A percentile compares a stretch with the other conserved stretches of the same genome.
Conservation (phyloP, 2,888 invertebrate species). For the Cyrtodaria siliqua region DNA sequence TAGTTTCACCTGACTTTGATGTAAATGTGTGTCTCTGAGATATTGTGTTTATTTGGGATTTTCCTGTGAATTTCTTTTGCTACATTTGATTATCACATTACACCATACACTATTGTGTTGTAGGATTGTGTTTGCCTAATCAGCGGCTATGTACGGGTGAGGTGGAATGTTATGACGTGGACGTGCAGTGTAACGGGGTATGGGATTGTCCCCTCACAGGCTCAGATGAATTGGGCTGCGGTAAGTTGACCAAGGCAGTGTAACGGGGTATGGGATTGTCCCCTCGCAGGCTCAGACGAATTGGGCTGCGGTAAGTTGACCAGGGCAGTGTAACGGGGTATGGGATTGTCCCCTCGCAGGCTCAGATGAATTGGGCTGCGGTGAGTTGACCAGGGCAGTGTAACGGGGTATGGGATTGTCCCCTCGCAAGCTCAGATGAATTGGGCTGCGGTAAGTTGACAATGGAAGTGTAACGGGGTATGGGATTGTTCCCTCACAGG, state of each 20-base stretch:
- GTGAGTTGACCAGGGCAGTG: slow-evolving; percentile 77
- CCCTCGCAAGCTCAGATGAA: slow-evolving; percentile 78
- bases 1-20: too few relatives aligned
- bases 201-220: slow-evolving; percentile 81
- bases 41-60: too few relatives aligned
- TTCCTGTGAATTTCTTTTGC: too few relatives aligned
- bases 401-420: slow-evolving; percentile 82
- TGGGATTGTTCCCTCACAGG: slow-evolving; percentile 81
- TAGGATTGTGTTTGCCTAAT: slow-evolving; percentile 68
- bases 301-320: slow-evolving; percentile 78
- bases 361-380: slow-evolving; percentile 81
- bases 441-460: slow-evolving; percentile 78
- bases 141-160: slow-evolving; percentile 68
- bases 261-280: slow-evolving; percentile 82
- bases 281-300: slow-evolving; percentile 78
- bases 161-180: slow-evolving; percentile 66
- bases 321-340: slow-evolving; percentile 78
- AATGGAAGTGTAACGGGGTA: background rate
- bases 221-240: slow-evolving; percentile 81
- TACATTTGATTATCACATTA: too few relatives aligned
- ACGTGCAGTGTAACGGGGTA: slow-evolving; percentile 76
- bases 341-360: slow-evolving; percentile 81
- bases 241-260: slow-evolving; percentile 77
- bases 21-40: too few relatives aligned
- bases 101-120: slow-evolving; percentile 6